Evolutionary conservation across 2,888 invertebrate genomes (phyloP).

Genomic region (Morpho helenor): DNA sequence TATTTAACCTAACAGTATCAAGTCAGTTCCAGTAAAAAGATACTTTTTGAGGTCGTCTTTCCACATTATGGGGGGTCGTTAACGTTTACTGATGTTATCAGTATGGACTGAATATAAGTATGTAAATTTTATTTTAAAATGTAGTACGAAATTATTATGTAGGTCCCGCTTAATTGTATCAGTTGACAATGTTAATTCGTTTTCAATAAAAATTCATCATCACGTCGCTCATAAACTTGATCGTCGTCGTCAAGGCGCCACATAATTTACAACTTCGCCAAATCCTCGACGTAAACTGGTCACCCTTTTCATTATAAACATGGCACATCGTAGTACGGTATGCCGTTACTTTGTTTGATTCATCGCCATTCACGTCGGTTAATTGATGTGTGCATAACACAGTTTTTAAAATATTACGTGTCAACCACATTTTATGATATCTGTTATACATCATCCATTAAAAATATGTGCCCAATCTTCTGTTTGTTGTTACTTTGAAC

Average conservation of each 20-base stretch:
- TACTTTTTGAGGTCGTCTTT: no score
- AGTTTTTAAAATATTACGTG: conserved; percentile 8
- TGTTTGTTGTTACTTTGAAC: no score
- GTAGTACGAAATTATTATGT: background rate
- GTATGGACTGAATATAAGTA: no score
- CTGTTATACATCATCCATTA: no score
- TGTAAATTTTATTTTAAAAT: background rate
- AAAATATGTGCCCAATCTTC: no score
- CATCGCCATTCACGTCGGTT: conserved; percentile 1
- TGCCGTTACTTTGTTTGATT: conserved; percentile 26
- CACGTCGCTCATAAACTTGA: conserved; percentile 21
- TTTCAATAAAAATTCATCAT: conserved; percentile 25
- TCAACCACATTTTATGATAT: background rate
- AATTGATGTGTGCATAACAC: background rate
- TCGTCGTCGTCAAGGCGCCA: conserved; percentile 42
- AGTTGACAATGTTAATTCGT: conserved; percentile 20
- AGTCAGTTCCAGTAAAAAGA: no score
- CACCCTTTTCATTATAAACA: conserved; percentile 24
- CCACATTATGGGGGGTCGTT: no score
- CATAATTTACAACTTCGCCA: conserved; percentile 61
- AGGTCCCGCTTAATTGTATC: background rate
- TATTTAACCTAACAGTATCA: no score
- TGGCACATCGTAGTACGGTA: conserved; percentile 14
- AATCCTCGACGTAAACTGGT: conserved; percentile 44
- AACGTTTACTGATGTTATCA: no score